Percentiles rank a stretch among this genome's conserved stretches.
Conservation (phyloP, 2,797 vertebrate species). For the Buceros bicornis region DNA sequence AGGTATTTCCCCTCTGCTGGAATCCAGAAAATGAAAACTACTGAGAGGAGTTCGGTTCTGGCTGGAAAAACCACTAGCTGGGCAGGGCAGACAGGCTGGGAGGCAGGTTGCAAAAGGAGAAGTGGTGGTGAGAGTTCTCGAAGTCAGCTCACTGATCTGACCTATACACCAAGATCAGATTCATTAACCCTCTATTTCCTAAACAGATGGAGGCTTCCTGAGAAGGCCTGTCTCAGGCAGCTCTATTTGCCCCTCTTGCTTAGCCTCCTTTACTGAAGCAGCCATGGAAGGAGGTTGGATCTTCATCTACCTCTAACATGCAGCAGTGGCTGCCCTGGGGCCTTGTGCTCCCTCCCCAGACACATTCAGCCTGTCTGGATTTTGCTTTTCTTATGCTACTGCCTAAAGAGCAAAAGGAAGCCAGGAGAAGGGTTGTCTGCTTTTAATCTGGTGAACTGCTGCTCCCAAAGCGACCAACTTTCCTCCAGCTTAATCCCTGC, state of each 20-base stretch:
- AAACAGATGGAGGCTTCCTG: background rate
- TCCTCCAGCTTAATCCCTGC: background rate
- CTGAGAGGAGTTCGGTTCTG: background rate
- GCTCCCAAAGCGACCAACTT: background rate
- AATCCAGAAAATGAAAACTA: background rate
- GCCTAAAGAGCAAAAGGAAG: background rate
- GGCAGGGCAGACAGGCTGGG: background rate
- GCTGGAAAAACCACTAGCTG: background rate
- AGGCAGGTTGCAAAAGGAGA: background rate
- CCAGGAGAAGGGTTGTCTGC: background rate
- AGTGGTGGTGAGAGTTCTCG: background rate
- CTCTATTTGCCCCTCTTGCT: background rate
- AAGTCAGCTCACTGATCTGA: background rate
- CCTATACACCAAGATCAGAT: background rate
- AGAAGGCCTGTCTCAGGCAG: background rate
- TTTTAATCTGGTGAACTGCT: background rate
- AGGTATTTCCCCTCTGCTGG: slow-evolving; percentile 7
- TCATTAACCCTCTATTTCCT: background rate
- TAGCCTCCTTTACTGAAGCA: background rate
- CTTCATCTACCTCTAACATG: background rate
- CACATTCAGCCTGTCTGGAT: background rate
- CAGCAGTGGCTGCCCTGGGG: background rate
- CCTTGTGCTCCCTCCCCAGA: background rate
- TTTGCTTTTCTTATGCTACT: background rate
- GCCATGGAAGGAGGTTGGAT: background rate